Base-by-base conservation (phyloP, 2,888 invertebrate species). In the Clanis bilineata region DNA sequence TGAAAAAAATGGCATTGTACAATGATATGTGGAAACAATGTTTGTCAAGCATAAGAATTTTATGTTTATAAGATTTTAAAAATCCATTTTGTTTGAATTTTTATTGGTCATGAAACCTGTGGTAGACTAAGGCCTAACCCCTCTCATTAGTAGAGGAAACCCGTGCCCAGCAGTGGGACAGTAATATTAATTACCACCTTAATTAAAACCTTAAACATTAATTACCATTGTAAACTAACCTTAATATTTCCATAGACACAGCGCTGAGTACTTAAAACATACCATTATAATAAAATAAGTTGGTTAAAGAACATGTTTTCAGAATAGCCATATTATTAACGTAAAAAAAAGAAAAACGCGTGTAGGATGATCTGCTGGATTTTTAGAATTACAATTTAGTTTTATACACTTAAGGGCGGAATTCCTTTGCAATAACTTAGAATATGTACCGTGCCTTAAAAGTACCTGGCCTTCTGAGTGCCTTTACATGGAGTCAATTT, bases 321-420 rank as follows among this genome's bases (percentile, higher is more conserved):
- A 23, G 73, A 71, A 79, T 83, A 86, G 86, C 86, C 86, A 87
- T 86, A 87, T 83, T 84, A 83, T 80, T 78, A 75, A 80, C 74
- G 69, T 70, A 73, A 77, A 70, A 70, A 69, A 65, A 36, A 64
- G 58, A 67, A 68, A 54, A 57, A 57, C 32, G 43, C 44, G 51
- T 67, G 64, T 70, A 62, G 44, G 65, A 67, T 67, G 74, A 80
- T 79, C 74, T 80, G 74, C 71, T 72, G 72, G 69, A 73, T 69
- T 70, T 66, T 66, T 76, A 74, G 66, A 64, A 56, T 64, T 60
- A 62, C 47, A 47, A 10, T 51, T 51, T 58, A 62, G 71, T 74
- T 74, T 71, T 73, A 74, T 76, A 70, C 74, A 76, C 72, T 61
- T 65, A 62, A 68, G 69, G 68, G 65, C 62, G 45, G 60, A 58